phyloP scores from a whole-genome alignment of 2,113 vertebrate species.

The Dasyprocta punctata region DNA sequence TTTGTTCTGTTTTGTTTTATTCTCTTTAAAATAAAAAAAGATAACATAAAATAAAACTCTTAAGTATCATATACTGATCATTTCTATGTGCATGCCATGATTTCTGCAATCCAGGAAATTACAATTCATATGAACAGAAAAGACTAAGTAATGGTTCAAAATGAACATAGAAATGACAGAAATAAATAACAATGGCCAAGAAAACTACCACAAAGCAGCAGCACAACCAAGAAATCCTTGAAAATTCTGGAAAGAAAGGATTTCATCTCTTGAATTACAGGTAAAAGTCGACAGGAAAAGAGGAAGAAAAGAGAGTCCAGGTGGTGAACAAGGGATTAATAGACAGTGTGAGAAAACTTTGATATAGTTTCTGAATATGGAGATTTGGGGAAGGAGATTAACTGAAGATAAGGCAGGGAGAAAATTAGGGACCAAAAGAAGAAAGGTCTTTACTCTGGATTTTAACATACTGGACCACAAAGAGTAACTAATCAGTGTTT shows the following conservation, averaged over 20 bases:
- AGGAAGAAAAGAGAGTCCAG: background rate
- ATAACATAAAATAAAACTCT: no score
- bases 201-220: background rate
- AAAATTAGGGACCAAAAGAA: background rate
- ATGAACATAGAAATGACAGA: background rate
- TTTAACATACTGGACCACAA: background rate
- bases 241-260: background rate
- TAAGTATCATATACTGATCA: background rate
- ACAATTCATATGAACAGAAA: background rate
- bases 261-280: background rate
- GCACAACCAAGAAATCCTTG: background rate
- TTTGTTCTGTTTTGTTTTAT: no score
- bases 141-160: background rate
- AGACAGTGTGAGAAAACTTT: background rate
- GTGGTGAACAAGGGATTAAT: no score
- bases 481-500: background rate
- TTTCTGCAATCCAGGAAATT: background rate
- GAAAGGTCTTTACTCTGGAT: background rate
- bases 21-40: no score
- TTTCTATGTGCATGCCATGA: background rate
- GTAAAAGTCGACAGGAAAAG: background rate
- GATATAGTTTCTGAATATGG: background rate
- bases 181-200: background rate
- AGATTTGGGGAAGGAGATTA: background rate
- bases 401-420: background rate